Conservation (phyloP, 2,113 vertebrate genomes). For the Nipponia nippon region DNA sequence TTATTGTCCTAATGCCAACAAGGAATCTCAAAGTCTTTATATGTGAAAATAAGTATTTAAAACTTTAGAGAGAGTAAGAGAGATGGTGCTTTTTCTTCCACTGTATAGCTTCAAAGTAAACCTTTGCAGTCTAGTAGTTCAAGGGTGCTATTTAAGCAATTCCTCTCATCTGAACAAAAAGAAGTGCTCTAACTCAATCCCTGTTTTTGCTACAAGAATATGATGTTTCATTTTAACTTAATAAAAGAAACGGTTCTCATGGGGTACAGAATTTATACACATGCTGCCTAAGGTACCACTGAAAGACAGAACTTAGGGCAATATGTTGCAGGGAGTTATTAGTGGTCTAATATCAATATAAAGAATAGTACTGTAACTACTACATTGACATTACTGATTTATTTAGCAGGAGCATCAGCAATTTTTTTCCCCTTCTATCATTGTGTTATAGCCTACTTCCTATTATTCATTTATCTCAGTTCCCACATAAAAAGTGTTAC, state of each 20-base stretch:
- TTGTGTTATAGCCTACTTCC: neutral
- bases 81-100: neutral
- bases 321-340: neutral
- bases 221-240: slow-evolving; percentile 1
- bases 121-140: slow-evolving; percentile 7
- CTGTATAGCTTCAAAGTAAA: slow-evolving; percentile 14
- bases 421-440: neutral
- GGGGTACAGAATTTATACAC: neutral
- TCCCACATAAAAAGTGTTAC: neutral
- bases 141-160: slow-evolving; percentile 18
- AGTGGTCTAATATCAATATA: neutral
- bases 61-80: neutral
- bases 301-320: neutral
- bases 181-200: neutral
- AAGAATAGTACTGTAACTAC: neutral
- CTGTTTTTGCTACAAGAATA: neutral
- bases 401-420: neutral
- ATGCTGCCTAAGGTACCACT: neutral
- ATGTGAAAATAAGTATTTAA: slow-evolving; percentile 3
- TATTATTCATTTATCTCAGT: neutral
- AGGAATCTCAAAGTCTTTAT: neutral
- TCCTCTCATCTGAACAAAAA: slow-evolving; percentile 17
- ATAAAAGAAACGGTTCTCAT: neutral
- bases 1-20: neutral
- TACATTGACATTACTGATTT: neutral